Percentiles rank a stretch among this genome's conserved stretches.
Evolutionary conservation across 2,888 invertebrate species (phyloP).

Genomic region (Cartodere bifasciata): DNA sequence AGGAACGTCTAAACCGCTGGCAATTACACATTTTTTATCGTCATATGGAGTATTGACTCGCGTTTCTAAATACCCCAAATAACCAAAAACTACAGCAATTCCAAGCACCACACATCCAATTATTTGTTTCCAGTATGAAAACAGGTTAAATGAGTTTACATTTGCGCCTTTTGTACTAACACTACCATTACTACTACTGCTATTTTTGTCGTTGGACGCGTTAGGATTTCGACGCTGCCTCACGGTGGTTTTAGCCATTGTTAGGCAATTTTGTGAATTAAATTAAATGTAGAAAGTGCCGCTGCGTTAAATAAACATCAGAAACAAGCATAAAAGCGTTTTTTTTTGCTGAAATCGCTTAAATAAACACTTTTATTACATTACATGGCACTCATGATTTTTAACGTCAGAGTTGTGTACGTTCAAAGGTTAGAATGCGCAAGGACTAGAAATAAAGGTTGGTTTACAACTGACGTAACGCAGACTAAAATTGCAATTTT

Average conservation of each 20-base stretch:
- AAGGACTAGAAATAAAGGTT: too few relatives aligned
- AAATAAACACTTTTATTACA: too few relatives aligned
- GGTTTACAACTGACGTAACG: too few relatives aligned
- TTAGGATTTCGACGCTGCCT: conserved; percentile 15
- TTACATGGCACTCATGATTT: too few relatives aligned
- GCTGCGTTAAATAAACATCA: too few relatives aligned
- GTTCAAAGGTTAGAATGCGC: too few relatives aligned
- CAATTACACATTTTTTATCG: conserved; percentile 62
- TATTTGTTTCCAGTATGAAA: conserved; percentile 45
- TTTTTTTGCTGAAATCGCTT: too few relatives aligned
- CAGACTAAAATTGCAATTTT: too few relatives aligned
- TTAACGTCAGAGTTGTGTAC: too few relatives aligned
- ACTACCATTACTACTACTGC: conserved; percentile 36
- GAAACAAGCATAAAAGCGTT: too few relatives aligned
- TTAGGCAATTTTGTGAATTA: too few relatives aligned
- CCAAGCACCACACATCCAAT: conserved; percentile 49
- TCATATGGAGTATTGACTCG: conserved; percentile 77
- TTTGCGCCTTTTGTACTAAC: conserved; percentile 20
- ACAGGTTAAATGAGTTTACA: conserved; percentile 15
- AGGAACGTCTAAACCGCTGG: conserved; percentile 57
- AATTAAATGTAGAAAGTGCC: too few relatives aligned
- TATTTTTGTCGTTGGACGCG: conserved; percentile 23
- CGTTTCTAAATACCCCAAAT: conserved; percentile 75
- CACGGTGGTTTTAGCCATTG: conserved; percentile 4
- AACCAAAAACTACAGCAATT: conserved; percentile 63